Evolutionary conservation across 2,797 vertebrate species (phyloP).

Genomic region (Pelobates cultripes): DNA sequence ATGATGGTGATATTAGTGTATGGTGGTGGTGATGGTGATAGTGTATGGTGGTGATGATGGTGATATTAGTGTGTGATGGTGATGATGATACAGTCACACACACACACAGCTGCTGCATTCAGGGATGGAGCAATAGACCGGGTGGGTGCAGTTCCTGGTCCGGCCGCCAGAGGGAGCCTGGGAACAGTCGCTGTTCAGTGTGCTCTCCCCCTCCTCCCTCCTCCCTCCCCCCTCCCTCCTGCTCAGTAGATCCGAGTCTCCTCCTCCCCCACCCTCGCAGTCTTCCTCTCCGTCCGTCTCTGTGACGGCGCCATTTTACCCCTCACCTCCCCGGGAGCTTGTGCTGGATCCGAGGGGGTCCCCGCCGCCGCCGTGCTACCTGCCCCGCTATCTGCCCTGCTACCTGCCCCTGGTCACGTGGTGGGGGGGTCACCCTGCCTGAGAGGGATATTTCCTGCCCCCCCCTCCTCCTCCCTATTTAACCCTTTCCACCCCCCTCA

Average conservation of each 20-base stretch:
- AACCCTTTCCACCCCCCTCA: conserved; percentile 12
- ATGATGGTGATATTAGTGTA: no score
- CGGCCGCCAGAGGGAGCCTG: conserved; percentile 33
- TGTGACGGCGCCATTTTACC: conserved; percentile 55
- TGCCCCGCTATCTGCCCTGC: neutral
- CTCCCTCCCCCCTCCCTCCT: conserved; percentile 1
- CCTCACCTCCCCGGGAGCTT: conserved; percentile 41
- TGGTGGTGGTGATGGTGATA: no score
- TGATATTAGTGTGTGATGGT: no score
- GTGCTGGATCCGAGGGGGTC: conserved; percentile 25
- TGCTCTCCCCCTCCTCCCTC: conserved; percentile 4
- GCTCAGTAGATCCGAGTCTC: neutral
- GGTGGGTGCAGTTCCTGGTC: neutral
- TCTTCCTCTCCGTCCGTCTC: conserved; percentile 54
- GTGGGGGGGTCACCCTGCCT: neutral
- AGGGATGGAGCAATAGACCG: no score
- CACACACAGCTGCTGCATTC: no score
- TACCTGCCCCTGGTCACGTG: neutral
- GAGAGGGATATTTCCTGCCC: neutral
- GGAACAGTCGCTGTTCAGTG: conserved; percentile 38
- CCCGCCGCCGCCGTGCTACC: neutral
- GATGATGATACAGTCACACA: no score
- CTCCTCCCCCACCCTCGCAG: conserved; percentile 46
- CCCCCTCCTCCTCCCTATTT: neutral
- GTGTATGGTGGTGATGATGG: no score